phyloP scores from a whole-genome alignment of 2,113 vertebrate species.

The Camelus dromedarius region DNA sequence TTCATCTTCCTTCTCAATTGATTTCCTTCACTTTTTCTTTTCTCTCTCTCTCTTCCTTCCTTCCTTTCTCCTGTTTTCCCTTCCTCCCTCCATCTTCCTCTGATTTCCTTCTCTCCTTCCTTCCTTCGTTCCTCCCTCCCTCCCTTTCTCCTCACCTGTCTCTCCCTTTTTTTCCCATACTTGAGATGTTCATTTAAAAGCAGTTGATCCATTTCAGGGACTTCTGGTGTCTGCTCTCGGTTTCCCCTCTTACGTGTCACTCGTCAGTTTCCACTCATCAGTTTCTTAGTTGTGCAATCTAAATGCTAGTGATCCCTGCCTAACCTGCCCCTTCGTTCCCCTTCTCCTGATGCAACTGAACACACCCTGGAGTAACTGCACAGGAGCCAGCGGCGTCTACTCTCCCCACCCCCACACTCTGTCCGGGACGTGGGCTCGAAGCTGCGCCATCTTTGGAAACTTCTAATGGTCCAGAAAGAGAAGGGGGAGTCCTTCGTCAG shows the following conservation, averaged over 20 bases:
- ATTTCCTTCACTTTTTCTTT: not conserved
- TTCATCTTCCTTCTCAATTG: not conserved
- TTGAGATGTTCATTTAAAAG: not conserved
- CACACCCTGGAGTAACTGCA: not conserved
- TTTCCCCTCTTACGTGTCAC: not conserved
- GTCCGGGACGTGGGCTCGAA: not conserved
- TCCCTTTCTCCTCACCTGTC: not conserved
- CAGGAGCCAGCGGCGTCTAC: not conserved
- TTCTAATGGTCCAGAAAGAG: not conserved
- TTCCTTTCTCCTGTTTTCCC: not conserved
- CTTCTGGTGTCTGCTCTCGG: not conserved
- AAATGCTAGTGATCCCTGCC: slow-evolving; percentile 66
- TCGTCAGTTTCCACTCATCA: not conserved
- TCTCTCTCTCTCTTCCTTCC: not conserved
- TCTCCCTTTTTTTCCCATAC: not conserved
- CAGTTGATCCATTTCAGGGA: not conserved
- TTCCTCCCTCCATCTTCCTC: not conserved
- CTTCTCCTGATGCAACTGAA: not conserved
- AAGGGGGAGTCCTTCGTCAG: not conserved
- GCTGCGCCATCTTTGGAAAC: not conserved
- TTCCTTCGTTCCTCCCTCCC: not conserved
- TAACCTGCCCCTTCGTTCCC: not conserved
- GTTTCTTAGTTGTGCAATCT: slow-evolving; percentile 46
- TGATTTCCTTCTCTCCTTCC: not conserved
- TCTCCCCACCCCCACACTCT: not conserved